Conservation (phyloP, 1,140 invertebrate genomes). For the Drosophila kikkawai region DNA sequence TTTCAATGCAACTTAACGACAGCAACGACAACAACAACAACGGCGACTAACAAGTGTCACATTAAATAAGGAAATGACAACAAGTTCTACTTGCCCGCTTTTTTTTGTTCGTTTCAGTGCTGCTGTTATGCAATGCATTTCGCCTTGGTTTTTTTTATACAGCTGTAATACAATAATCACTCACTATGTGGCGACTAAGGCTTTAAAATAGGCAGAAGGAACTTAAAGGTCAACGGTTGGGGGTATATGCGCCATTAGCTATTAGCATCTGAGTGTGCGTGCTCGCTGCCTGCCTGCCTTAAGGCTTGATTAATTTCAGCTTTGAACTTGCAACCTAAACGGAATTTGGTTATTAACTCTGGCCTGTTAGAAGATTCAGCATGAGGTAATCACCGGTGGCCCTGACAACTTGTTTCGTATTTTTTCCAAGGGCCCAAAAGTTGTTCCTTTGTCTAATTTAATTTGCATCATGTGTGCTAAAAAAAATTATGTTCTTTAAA, state of each 20-base stretch:
- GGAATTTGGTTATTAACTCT: conserved; percentile 34
- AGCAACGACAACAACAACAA: not conserved
- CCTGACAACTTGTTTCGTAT: conserved; percentile 20
- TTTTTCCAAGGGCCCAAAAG: conserved; percentile 19
- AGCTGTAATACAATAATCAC: conserved; percentile 20
- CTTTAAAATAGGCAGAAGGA: conserved; percentile 18
- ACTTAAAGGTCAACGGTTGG: conserved; percentile 49
- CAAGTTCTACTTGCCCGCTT: conserved; percentile 52
- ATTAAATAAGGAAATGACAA: conserved; percentile 80
- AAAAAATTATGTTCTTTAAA: not conserved
- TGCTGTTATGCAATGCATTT: conserved; percentile 50
- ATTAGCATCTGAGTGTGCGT: conserved; percentile 8
- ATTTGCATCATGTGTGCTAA: not conserved
- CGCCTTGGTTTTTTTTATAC: conserved; percentile 25
- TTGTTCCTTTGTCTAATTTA: conserved; percentile 26
- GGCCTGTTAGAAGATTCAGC: conserved; percentile 22
- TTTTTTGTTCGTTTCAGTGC: conserved; percentile 23
- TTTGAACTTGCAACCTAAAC: conserved; percentile 55
- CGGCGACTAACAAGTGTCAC: conserved; percentile 68
- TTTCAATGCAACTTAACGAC: conserved; percentile 68
- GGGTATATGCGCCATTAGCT: conserved; percentile 1
- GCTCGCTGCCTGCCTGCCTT: conserved; percentile 5
- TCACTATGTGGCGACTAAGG: conserved; percentile 10
- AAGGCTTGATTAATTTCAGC: conserved; percentile 26
- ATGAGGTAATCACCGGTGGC: conserved; percentile 54